Base-by-base conservation (phyloP, 64 coral and sea anemone species). In the Pocillopora verrucosa region DNA sequence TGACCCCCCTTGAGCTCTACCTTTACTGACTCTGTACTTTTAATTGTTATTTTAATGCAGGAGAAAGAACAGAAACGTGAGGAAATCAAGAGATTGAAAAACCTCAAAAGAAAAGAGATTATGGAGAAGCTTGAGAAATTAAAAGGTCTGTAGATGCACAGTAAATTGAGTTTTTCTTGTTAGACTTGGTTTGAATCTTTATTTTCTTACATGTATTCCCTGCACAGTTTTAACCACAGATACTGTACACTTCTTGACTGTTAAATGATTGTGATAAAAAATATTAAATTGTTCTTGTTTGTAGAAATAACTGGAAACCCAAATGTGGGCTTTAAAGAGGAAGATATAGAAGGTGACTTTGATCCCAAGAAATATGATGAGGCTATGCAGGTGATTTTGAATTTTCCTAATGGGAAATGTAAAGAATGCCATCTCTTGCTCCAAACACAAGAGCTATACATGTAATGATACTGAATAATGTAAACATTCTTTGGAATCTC, bases 51-150 rank as follows among this genome's bases (percentile, higher is more conserved):
- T 24, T 17, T 25, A 19, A 79, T 76, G 35, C 17, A 99, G 97
- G 97, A 99, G 91, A 99, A 99, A 91, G 97, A 95, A 72, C 88
- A 99, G 35, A 99, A 99, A 72, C 87, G 88, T 65, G 90, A 99
- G 74, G 97, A 99, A 62, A 16, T 99, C 11, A 99, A 99, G 81
- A 83, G 97, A 19, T 77, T 99, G 12, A 99, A 99, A 81, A 99
- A 99, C 74, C 94, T 99, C 11, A 99, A 99, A 80, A 91, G 88
- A 84, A 99, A 99, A 87, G 97, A 99, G 84, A 99, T 99, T 57
- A 84, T 95, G 78, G 97, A 99, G 57, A 99, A 99, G 65, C 73
- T 99, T n/a, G 93, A 99, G 67, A 99, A 89, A 76, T 79, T 99
- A 57, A 99, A 99, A 93, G 97, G 97, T 99, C 56, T 0, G 30